Conservation (phyloP, 2,888 invertebrate genomes). For the Gortyna flavago region DNA sequence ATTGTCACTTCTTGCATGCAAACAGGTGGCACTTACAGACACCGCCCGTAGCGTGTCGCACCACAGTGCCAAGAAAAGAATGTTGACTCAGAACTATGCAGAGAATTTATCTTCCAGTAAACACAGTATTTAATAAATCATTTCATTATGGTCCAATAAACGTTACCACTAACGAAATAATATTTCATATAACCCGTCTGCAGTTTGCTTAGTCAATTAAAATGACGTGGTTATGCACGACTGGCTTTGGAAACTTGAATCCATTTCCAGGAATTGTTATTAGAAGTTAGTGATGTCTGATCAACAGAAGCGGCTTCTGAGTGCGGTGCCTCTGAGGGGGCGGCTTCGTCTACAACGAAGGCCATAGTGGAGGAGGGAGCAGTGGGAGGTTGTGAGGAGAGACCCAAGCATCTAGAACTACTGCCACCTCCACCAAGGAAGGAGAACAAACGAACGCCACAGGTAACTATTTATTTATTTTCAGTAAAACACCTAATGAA, state of each 20-base stretch:
- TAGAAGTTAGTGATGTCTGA: constrained; percentile 55
- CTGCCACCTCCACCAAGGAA: constrained; percentile 87
- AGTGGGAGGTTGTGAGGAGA: constrained; percentile 72
- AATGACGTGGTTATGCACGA: constrained; percentile 5
- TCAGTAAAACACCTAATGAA: too few relatives aligned
- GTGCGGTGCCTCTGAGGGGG: constrained; percentile 80
- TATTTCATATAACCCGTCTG: constrained; percentile 57
- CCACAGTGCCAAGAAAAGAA: constrained; percentile 46
- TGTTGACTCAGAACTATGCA: constrained; percentile 34
- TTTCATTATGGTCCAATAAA: constrained; percentile 46
- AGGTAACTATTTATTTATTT: constrained; percentile 70
- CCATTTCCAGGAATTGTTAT: constrained; percentile 38
- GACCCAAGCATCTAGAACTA: constrained; percentile 84
- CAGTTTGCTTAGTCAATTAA: constrained; percentile 32
- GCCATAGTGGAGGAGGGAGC: constrained; percentile 76
- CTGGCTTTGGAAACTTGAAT: constrained; percentile 25
- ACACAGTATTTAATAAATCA: constrained; percentile 39
- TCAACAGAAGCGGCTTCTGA: constrained; percentile 83
- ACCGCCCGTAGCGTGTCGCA: constrained; percentile 12
- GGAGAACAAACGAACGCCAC: constrained; percentile 77
- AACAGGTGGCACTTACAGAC: constrained; percentile 12
- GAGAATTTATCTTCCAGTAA: constrained; percentile 45
- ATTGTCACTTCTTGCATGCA: constrained; percentile 41
- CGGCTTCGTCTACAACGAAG: constrained; percentile 80
- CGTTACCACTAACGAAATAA: constrained; percentile 37